These are phyloP conservation scores for Leuctra nigra DNA, from an alignment of 2,888 invertebrate species.

Conservation along the genomic window DNA sequence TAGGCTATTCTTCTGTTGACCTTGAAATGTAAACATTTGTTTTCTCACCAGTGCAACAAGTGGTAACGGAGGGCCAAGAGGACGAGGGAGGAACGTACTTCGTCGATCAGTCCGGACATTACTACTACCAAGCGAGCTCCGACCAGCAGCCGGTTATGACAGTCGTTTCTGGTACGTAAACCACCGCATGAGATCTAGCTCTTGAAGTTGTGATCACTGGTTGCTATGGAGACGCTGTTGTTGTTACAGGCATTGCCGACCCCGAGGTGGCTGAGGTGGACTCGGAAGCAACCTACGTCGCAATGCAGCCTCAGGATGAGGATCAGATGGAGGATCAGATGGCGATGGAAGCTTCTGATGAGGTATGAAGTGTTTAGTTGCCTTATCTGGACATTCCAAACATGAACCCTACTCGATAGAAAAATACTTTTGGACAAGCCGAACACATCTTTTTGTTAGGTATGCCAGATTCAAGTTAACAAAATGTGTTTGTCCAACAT, in stretches of 20 bases:
- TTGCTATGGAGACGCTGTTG: conserved; percentile 30
- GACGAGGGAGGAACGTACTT: conserved; percentile 66
- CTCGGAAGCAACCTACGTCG: conserved; percentile 27
- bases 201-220: background rate
- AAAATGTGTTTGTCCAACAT: too few species aligned
- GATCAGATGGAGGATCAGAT: conserved; percentile 24
- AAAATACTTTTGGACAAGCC: too few species aligned
- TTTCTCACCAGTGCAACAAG: conserved; percentile 26
- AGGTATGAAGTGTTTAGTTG: too few species aligned
- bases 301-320: conserved; percentile 30
- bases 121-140: conserved; percentile 70
- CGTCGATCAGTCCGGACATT: conserved; percentile 74
- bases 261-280: conserved; percentile 26
- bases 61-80: conserved; percentile 36
- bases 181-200: background rate
- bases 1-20: too few species aligned
- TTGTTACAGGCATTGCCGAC: conserved; percentile 30
- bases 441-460: too few species aligned
- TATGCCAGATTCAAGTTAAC: too few species aligned
- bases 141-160: conserved; percentile 58
- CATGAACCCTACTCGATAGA: too few species aligned
- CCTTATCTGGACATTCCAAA: too few species aligned
- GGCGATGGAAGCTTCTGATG: conserved; percentile 27
- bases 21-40: too few species aligned
- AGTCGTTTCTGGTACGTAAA: conserved; percentile 44